These are phyloP conservation scores for Serinus canaria DNA, from an alignment of 2,113 vertebrate species.

Conservation along the genomic window DNA sequence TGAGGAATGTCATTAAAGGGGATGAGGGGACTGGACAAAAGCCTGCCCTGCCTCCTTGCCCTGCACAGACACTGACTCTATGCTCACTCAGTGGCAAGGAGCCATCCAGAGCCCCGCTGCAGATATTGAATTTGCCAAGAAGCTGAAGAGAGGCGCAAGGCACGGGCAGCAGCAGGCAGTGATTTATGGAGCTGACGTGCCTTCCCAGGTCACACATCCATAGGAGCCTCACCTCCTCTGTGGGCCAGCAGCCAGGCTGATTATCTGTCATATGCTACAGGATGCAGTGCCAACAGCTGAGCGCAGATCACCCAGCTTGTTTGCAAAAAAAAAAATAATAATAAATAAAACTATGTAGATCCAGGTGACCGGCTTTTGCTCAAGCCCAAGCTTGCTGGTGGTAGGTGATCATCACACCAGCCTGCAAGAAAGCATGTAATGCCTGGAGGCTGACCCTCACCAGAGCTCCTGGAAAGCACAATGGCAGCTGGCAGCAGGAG, in stretches of 20 bases:
- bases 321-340: background rate
- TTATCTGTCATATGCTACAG: conserved; percentile 25
- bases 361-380: background rate
- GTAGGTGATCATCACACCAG: background rate
- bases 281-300: background rate
- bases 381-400: background rate
- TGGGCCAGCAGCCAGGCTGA: background rate
- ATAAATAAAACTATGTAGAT: background rate
- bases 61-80: rapidly evolving
- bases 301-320: background rate
- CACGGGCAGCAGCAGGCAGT: background rate
- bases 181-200: background rate
- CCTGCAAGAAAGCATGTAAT: background rate
- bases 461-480: background rate
- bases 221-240: background rate
- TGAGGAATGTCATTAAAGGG: background rate
- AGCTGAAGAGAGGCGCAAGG: background rate
- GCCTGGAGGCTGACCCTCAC: background rate
- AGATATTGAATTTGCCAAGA: rapidly evolving
- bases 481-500: background rate
- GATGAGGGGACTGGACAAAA: background rate
- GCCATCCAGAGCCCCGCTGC: rapidly evolving
- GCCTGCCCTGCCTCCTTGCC: background rate
- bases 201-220: conserved; percentile 17
- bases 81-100: rapidly evolving